Evolutionary conservation across 2,888 invertebrate genomes (phyloP).

Genomic region (Noctua janthe): DNA sequence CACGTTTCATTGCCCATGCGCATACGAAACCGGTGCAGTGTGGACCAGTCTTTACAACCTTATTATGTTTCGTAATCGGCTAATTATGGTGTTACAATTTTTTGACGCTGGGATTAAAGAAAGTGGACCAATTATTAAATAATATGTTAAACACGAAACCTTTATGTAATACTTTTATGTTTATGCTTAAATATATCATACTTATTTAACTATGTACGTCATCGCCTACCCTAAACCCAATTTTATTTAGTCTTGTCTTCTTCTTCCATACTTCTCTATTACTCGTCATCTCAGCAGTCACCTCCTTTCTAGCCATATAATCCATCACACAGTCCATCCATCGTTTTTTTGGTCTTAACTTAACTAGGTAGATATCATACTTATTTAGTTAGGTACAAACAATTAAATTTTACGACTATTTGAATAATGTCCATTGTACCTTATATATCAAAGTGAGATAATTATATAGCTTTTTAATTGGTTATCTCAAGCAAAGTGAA

Average conservation of each 20-base stretch:
- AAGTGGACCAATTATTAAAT: conserved; percentile 8
- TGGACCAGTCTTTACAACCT: conserved; percentile 26
- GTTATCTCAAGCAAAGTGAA: neutral
- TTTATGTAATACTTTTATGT: neutral
- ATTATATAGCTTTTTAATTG: neutral
- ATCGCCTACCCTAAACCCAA: no score
- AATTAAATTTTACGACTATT: neutral
- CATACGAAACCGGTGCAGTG: conserved; percentile 12
- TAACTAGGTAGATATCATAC: neutral
- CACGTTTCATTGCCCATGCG: conserved; percentile 11
- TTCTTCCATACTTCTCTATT: no score
- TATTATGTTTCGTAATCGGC: conserved; percentile 24
- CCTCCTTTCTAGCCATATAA: no score
- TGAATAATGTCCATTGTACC: neutral
- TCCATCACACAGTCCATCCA: no score
- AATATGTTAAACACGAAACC: neutral
- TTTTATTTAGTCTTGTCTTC: no score
- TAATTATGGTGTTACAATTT: conserved; percentile 23
- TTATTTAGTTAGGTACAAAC: neutral
- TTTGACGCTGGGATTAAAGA: neutral
- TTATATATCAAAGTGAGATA: conserved; percentile 6
- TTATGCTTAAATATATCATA: no score
- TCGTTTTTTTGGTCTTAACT: no score
- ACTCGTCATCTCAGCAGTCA: no score
- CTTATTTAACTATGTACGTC: no score